These are phyloP conservation scores for Dinocampus coccinellae DNA, from an alignment of 2,888 invertebrate species.

Conservation along the genomic window DNA sequence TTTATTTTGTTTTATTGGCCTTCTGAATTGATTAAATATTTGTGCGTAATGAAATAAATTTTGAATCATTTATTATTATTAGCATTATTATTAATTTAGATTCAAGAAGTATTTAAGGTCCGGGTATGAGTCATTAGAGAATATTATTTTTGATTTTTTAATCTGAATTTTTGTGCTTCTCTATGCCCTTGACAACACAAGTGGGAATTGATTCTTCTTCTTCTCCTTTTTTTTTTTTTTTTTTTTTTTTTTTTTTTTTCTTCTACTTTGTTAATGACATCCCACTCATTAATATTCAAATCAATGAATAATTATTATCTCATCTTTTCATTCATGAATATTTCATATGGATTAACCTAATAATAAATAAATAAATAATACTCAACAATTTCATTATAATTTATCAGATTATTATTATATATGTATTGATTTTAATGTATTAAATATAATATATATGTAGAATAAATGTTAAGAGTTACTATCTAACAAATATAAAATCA, in stretches of 20 bases:
- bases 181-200: background rate
- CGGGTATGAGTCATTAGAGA: slow-evolving; percentile 1
- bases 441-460: background rate
- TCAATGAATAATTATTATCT: too few species aligned
- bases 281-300: too few species aligned
- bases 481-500: background rate
- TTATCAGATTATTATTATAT: background rate
- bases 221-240: too few species aligned
- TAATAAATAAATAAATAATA: background rate
- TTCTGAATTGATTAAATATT: background rate
- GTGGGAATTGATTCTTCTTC: background rate
- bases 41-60: background rate
- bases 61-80: background rate
- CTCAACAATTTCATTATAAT: background rate
- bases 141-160: background rate
- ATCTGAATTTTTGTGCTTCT: background rate
- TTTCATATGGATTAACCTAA: background rate
- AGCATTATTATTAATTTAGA: too few species aligned
- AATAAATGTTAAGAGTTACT: background rate
- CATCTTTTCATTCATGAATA: background rate
- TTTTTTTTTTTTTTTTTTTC: too few species aligned
- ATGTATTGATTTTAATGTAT: background rate
- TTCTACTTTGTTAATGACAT: too few species aligned
- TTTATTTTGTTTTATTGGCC: background rate
- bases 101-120: too few species aligned